Evolutionary conservation across 2,888 invertebrate species (phyloP).

Genomic region (Leptopilina drosophilae): DNA sequence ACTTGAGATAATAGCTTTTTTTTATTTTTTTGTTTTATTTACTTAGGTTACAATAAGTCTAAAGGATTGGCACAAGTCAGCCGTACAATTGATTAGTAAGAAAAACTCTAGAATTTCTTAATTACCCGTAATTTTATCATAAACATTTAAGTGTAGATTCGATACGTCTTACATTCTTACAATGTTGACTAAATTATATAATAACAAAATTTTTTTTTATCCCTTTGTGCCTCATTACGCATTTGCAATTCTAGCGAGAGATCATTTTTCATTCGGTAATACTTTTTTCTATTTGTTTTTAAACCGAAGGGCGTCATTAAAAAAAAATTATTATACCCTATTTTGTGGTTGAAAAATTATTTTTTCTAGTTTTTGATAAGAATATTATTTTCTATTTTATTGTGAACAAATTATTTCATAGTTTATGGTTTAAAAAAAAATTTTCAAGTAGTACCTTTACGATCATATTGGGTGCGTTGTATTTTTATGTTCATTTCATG

Average conservation of each 20-base stretch:
- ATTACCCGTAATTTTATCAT: slow-evolving; percentile 77
- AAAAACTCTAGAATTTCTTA: slow-evolving; percentile 76
- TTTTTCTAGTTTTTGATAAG: too few species aligned
- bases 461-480: too few species aligned
- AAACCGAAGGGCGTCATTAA: slow-evolving; percentile 33
- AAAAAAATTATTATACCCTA: neutral
- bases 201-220: slow-evolving; percentile 56
- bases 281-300: neutral
- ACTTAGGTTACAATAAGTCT: slow-evolving; percentile 52
- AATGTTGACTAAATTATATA: slow-evolving; percentile 30
- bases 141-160: slow-evolving; percentile 75
- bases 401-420: too few species aligned
- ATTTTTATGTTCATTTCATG: too few species aligned
- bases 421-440: too few species aligned
- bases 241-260: slow-evolving; percentile 19
- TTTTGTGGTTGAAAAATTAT: too few species aligned
- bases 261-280: neutral
- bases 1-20: slow-evolving; percentile 31
- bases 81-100: slow-evolving; percentile 73
- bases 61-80: slow-evolving; percentile 71
- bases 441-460: too few species aligned
- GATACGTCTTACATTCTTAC: slow-evolving; percentile 51
- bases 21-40: slow-evolving; percentile 13
- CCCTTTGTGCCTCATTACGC: slow-evolving; percentile 15
- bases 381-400: too few species aligned